Base-by-base conservation (phyloP, 2,888 invertebrate genomes). In the Ecliptopera silaceata region DNA sequence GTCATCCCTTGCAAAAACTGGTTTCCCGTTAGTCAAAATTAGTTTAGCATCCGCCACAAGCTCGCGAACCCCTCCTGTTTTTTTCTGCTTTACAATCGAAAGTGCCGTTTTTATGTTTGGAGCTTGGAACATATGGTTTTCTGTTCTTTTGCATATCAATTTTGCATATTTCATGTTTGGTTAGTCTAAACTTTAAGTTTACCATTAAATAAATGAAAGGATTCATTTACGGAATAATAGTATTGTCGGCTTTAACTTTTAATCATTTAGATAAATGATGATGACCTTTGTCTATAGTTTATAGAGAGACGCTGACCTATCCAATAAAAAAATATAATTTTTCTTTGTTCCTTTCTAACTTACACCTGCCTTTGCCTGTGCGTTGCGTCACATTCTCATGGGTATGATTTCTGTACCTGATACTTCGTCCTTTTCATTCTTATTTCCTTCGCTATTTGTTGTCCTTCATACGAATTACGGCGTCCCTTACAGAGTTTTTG, bases 301-400 rank as follows among this genome's bases (percentile, higher is more conserved):
- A 41, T n/a, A 63, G 71, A 3, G 71, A 61, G 73, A 72, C 63
- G 74, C 79, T 87, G 87, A 87, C 87, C 87, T 86, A 85, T 84
- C 77, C 82, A 69, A 83, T 74, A 77, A 80, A 79, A 45, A 79
- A 75, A 71, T 61, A 63, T 71, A 72, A 74, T 71, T 76, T 80
- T 81, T 81, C 81, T 84, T 87, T 84, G 80, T 87, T 79, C 75
- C 69, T 77, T 81, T 79, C 72, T 75, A 77, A 71, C 78, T 68
- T 84, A 84, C 90, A 89, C 89, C 90, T 90, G 89, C 88, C 80
- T 77, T 75, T 72, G 74, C 71, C 63, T 78, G 77, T 72, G 79
- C 83, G 79, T 86, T 88, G 84, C 84, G 79, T 83, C 82, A 85
- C 79, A 79, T 83, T 80, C 82, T 80, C 78, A 77, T 75, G 83